Evolutionary conservation across 2,113 vertebrate genomes (phyloP).

Genomic region (Emydocephalus ijimae): DNA sequence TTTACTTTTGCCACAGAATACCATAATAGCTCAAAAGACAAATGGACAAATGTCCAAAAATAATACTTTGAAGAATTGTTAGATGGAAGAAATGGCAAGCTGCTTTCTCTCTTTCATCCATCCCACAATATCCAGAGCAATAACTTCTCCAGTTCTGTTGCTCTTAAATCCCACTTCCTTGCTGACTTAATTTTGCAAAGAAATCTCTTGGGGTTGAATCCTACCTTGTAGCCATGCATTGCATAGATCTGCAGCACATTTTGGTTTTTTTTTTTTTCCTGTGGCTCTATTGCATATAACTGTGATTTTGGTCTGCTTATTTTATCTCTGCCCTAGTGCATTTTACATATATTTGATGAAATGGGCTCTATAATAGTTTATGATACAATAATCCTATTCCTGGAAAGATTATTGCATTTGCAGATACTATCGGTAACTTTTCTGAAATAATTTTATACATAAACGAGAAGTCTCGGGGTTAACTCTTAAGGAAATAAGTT

Average conservation of each 20-base stretch:
- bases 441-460: constrained; percentile 2
- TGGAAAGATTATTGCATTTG: neutral
- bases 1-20: neutral
- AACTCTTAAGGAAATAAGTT: neutral
- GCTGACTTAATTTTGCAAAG: neutral
- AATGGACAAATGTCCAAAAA: neutral
- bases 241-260: neutral
- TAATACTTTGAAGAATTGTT: neutral
- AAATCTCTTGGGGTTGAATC: neutral
- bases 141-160: neutral
- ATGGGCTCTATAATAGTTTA: neutral
- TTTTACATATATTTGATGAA: neutral
- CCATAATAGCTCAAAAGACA: neutral
- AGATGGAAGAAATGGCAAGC: neutral
- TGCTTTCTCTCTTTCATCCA: neutral
- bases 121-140: neutral
- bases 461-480: neutral
- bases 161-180: neutral
- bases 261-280: neutral
- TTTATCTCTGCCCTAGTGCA: neutral
- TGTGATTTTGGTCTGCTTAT: neutral
- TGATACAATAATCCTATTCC: neutral
- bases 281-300: neutral
- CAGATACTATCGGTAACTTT: neutral
- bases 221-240: neutral